Evolutionary conservation across 2,113 vertebrate genomes (phyloP), one percentile per base, ranked within the genome.

Genomic region (Oryzias woworae): DNA sequence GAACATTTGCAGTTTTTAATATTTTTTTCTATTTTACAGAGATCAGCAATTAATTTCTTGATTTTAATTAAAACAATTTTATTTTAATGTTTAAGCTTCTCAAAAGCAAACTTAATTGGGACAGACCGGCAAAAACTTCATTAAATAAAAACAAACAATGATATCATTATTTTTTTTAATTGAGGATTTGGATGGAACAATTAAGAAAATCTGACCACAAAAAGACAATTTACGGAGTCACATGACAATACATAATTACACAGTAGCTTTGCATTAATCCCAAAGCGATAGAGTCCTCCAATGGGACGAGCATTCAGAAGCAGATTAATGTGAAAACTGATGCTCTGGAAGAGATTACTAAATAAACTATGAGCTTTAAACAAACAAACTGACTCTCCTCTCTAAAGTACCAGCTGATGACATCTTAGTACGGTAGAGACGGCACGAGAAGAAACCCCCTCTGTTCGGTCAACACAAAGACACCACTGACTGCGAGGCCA

Each of bases 321-420:
- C 63, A 73, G 83, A 80, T 77, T 70, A 75, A 68, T 67, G 46
- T 46, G 12, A 36, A 73, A 66, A 76, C 7, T 18, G 68, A 18
- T 62, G 68, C 57, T 66, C 61, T 50, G 47, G 69, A 46, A 66
- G 66, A 51, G 44, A 36, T 50, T 54, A 71, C 63, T 66, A 53
- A 58, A 61, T 61, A 58, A 36, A 36, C 36, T 50, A 20, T 58
- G 58, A 52, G 59, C 22, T 36, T 7, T 1, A 18, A 53, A 62
- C 66, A 18, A 53, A 62, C 66, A 62, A 48, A 56, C 45, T 53
- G 49, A 50, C 48, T 65, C 14, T 42, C 18, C 10, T 20, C 45
- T 63, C 50, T 73, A 36, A 42, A 54, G 81, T 72, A 64, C 77
- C 76, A 82, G 57, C 71, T 2, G 31, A 82, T 68, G 53, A 75